phyloP scores from a whole-genome alignment of 2,113 vertebrate genomes.

The Eclectus roratus region DNA sequence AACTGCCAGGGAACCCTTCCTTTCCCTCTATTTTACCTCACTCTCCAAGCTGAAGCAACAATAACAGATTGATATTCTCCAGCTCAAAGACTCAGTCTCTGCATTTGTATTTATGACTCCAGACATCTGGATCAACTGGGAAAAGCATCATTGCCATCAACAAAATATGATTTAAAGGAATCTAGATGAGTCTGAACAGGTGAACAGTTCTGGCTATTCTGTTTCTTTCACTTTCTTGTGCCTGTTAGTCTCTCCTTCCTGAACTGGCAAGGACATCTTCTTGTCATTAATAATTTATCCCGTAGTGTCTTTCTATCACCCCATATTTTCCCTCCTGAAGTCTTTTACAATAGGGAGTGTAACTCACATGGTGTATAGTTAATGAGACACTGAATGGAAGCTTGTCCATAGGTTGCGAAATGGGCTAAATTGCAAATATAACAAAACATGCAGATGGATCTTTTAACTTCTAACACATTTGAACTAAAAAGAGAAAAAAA shows the following conservation, averaged over 20 bases:
- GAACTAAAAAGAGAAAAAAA: background rate
- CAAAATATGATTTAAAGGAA: background rate
- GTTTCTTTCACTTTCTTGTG: background rate
- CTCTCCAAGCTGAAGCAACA: background rate
- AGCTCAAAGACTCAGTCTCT: background rate
- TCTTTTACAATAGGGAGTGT: background rate
- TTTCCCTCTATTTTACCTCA: background rate
- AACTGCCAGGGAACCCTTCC: background rate
- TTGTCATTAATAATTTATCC: background rate
- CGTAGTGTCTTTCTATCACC: background rate
- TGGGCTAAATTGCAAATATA: background rate
- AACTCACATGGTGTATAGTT: background rate
- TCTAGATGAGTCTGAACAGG: background rate
- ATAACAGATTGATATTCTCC: background rate
- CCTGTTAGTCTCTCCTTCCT: background rate
- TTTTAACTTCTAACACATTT: background rate
- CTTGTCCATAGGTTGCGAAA: background rate
- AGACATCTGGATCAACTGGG: background rate
- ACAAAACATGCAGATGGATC: background rate
- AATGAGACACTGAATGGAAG: background rate
- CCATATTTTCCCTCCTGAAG: background rate
- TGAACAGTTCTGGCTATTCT: background rate
- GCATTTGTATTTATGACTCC: background rate
- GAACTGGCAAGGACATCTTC: background rate
- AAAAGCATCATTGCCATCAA: background rate